Percentiles rank a stretch among this genome's conserved stretches.
Conservation (phyloP, 2,113 vertebrate genomes). For the Progne subis region DNA sequence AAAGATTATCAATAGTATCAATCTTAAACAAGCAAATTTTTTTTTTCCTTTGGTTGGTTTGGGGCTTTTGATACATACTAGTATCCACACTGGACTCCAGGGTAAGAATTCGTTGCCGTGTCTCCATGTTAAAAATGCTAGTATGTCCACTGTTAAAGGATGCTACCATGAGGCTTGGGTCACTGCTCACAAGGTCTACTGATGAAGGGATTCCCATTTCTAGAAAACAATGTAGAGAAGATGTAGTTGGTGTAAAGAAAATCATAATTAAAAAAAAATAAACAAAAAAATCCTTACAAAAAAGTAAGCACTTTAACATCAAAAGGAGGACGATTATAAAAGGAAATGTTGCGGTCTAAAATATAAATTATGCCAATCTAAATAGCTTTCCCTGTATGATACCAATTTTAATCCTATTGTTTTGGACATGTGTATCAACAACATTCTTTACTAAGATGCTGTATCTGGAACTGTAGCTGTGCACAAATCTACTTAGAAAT, state of each 20-base stretch:
- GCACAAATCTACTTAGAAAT: neutral
- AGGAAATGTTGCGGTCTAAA: neutral
- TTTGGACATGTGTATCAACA: neutral
- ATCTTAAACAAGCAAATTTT: neutral
- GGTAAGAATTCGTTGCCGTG: constrained; percentile 88
- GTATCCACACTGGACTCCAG: constrained; percentile 86
- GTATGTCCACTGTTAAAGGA: constrained; percentile 92
- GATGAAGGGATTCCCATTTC: constrained; percentile 94
- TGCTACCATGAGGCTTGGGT: constrained; percentile 93
- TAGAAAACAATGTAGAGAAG: constrained; percentile 52
- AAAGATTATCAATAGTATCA: neutral
- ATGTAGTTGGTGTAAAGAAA: neutral
- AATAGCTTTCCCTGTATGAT: neutral
- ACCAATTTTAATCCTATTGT: neutral
- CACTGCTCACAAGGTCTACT: constrained; percentile 95
- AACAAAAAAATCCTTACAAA: neutral
- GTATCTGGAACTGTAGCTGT: neutral
- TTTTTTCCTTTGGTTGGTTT: neutral
- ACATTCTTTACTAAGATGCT: neutral
- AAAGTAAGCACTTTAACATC: neutral
- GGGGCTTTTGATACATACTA: constrained; percentile 74
- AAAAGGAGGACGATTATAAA: neutral
- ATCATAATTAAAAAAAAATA: neutral
- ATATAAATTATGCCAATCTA: neutral
- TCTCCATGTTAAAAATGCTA: constrained; percentile 98